Conservation (phyloP, 2,888 invertebrate species). For the Lamproptera curius region DNA sequence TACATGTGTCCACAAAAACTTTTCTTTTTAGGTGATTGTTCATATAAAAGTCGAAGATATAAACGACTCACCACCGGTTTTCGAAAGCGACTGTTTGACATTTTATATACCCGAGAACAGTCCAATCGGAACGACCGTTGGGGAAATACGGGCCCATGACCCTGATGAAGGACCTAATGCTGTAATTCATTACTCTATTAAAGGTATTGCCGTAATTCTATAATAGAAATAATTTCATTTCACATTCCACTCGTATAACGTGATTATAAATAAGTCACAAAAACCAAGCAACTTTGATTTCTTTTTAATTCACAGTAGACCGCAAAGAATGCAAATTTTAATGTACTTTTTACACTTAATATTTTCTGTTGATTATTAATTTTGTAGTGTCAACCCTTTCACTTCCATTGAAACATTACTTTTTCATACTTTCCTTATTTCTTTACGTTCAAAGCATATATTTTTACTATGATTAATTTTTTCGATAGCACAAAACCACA, state of each 20-base stretch:
- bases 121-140: constrained; percentile 96
- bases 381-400: too few species aligned
- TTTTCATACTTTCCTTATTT: background rate
- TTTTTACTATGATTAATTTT: constrained; percentile 11
- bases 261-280: background rate
- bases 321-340: background rate
- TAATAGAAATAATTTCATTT: background rate
- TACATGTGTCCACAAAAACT: background rate
- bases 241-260: background rate
- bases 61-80: constrained; percentile 94
- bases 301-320: background rate
- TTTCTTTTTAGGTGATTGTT: constrained; percentile 79
- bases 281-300: background rate
- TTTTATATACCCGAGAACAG: constrained; percentile 96
- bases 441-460: background rate
- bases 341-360: background rate
- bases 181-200: constrained; percentile 95
- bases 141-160: constrained; percentile 92
- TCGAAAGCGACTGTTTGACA: constrained; percentile 91
- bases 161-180: constrained; percentile 96
- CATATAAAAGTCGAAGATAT: constrained; percentile 91
- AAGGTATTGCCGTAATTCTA: constrained; percentile 77
- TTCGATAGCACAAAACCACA: constrained; percentile 21
- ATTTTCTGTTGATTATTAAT: too few species aligned
- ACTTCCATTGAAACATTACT: too few species aligned